Percentiles rank a stretch among this genome's conserved stretches.
Conservation (phyloP, 2,888 invertebrate genomes). For the Eupithecia insigniata region DNA sequence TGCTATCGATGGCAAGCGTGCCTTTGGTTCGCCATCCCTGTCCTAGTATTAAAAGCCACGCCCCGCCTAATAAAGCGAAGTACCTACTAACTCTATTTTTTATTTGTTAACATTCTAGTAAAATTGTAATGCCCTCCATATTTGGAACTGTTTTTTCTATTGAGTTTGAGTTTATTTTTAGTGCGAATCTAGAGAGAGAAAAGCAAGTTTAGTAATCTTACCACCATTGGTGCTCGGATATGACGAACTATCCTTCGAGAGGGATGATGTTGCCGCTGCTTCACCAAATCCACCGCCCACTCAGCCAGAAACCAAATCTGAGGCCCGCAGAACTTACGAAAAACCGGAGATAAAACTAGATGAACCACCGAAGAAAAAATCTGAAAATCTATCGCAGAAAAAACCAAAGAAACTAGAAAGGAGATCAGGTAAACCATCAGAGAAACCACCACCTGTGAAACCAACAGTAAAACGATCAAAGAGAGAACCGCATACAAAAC, state of each 20-base stretch:
- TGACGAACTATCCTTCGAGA: slow-evolving; percentile 61
- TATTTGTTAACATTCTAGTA: too few species aligned
- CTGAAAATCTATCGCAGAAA: background rate
- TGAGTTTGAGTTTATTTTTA: slow-evolving; percentile 45
- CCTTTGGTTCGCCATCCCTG: too few species aligned
- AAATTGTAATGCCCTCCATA: too few species aligned
- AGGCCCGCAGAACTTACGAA: background rate
- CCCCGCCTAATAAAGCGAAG: too few species aligned
- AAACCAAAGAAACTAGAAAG: background rate
- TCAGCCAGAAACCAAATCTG: background rate
- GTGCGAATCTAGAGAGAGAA: slow-evolving; percentile 54
- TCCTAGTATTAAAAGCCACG: too few species aligned
- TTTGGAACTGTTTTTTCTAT: too few species aligned
- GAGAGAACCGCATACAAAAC: background rate
- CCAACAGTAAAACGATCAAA: background rate
- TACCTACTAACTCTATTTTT: too few species aligned
- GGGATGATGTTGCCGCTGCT: background rate
- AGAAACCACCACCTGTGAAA: background rate
- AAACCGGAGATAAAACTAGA: too few species aligned
- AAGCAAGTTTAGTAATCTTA: slow-evolving; percentile 66
- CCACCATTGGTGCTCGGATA: slow-evolving; percentile 72
- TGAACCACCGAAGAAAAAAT: background rate
- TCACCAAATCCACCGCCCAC: background rate
- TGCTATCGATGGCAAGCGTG: too few species aligned
- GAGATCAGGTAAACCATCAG: background rate